Evolutionary conservation across 2,797 vertebrate genomes (phyloP), one percentile per base, ranked within the genome.

Genomic region (Anguilla obscura): DNA sequence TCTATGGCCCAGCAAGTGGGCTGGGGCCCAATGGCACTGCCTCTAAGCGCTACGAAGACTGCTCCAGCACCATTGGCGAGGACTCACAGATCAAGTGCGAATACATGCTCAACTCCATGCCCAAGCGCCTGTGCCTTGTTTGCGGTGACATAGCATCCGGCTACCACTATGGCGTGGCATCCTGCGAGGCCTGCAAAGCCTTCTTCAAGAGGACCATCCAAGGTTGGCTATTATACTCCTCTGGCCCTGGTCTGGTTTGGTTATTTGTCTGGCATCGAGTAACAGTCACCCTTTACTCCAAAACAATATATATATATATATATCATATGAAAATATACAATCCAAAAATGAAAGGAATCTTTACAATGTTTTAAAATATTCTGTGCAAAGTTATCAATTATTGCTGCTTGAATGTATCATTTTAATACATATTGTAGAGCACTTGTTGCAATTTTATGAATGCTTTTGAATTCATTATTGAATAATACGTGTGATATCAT

Each of bases 191-290:
- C 95, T 99, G 98, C 96, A 99, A 99, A 95, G 98, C 98, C 76
- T 99, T 99, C 96, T 99, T 99, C 97, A 99, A 99, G 96, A 97
- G 98, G 95, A 99, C 98, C 90, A 99, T 99, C 95, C 98, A 99
- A 99, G 98, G 98, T 99, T 95, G 95, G 97, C 96, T 97, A 92
- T 30, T 84, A 91, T 40, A 76, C 87, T 85, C 84, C 87, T 76
- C 60, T 36, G 48, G 87, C n/a, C 27, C 27, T 4, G 2, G 60
- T 48, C 40, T 21, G 6, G 21, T n/a, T 50, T 24, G 9, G 21
- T 50, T 45, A 82, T 6, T 21, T 24, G 79, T 50, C 8, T 45
- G 14, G 33, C 10, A 6, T 40, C 6, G 14, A 36, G 16, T 79
- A 21, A 40, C 10, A 36, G 30, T 18, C 74, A 36, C 12, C 33